These are phyloP conservation scores for Pyrgus malvae DNA, from an alignment of 2,888 invertebrate species.

Conservation along the genomic window DNA sequence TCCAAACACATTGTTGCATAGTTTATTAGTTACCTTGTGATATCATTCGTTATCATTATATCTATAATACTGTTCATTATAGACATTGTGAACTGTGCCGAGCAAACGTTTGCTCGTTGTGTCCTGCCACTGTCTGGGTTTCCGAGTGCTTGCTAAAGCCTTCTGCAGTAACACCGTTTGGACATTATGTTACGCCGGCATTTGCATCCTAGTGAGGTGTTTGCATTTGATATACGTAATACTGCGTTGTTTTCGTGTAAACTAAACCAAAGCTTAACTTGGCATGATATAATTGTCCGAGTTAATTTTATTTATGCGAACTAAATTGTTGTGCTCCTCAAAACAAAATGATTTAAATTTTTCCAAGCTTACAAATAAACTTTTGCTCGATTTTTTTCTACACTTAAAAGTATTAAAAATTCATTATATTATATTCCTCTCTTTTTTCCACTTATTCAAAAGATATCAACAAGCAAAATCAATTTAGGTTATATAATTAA, in stretches of 20 bases:
- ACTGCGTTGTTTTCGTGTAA: background rate
- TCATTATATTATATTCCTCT: too few relatives aligned
- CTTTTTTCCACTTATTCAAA: too few relatives aligned
- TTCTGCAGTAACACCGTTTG: constrained; percentile 1
- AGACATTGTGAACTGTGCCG: constrained; percentile 54
- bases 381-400: too few relatives aligned
- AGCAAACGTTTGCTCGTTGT: constrained; percentile 52
- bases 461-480: too few relatives aligned
- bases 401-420: too few relatives aligned
- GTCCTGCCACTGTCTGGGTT: too few relatives aligned
- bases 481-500: background rate
- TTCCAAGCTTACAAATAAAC: too few relatives aligned
- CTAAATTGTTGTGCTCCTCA: too few relatives aligned
- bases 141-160: too few relatives aligned
- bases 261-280: background rate
- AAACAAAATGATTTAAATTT: too few relatives aligned
- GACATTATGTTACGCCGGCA: constrained; percentile 57
- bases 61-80: constrained; percentile 69
- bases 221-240: constrained; percentile 11
- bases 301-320: background rate
- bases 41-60: constrained; percentile 71
- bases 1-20: constrained; percentile 28
- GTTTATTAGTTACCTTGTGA: constrained; percentile 62
- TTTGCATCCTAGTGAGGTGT: constrained; percentile 57
- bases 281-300: background rate